phyloP scores from a whole-genome alignment of 2,797 vertebrate species.

The Tachyglossus aculeatus region DNA sequence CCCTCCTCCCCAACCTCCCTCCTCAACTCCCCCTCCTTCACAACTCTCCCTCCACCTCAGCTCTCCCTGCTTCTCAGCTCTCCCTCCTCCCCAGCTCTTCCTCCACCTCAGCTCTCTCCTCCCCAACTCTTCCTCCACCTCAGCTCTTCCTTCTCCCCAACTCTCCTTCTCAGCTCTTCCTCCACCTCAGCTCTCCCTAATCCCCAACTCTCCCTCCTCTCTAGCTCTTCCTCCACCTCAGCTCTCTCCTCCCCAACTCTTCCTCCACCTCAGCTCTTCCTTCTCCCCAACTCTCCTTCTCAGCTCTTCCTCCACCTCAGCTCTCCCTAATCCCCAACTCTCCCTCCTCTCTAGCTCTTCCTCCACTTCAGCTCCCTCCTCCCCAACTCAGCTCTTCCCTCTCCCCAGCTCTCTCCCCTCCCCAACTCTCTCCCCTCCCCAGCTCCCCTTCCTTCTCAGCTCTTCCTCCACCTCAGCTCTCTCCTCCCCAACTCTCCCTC shows the following conservation, averaged over 20 bases:
- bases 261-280: background rate
- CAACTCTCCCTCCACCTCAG: background rate
- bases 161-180: too few relatives aligned
- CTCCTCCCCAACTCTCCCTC: background rate
- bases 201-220: background rate
- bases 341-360: background rate
- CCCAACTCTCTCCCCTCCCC: background rate
- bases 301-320: accelerated
- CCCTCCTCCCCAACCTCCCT: too few relatives aligned
- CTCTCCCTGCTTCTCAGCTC: background rate
- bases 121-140: background rate
- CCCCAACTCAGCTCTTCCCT: background rate
- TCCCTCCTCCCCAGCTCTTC: too few relatives aligned
- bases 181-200: background rate
- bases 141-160: background rate
- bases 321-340: too few relatives aligned
- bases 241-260: too few relatives aligned
- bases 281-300: too few relatives aligned
- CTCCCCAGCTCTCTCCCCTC: too few relatives aligned
- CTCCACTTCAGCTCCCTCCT: background rate
- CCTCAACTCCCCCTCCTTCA: background rate
- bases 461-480: too few relatives aligned
- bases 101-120: background rate
- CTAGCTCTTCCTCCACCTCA: too few relatives aligned
- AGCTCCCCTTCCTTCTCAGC: too few relatives aligned